These are phyloP conservation scores for Selenia dentaria DNA, from an alignment of 2,888 invertebrate species.

Conservation along the genomic window DNA sequence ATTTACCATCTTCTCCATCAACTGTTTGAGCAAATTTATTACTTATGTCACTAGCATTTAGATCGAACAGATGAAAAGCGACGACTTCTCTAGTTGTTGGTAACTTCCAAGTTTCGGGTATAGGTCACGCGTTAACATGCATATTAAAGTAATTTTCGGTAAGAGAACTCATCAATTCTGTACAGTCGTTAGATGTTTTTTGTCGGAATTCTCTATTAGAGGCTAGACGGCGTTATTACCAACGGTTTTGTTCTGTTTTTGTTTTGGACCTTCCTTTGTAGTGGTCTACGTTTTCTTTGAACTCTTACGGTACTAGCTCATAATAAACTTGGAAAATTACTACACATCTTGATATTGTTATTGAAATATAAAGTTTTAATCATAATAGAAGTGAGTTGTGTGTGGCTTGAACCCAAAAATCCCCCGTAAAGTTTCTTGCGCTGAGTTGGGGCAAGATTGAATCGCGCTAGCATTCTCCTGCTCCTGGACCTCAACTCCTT, in stretches of 20 bases:
- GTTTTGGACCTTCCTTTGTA: constrained; percentile 3
- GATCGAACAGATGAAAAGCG: constrained; percentile 14
- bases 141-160: constrained; percentile 63
- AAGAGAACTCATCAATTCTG: constrained; percentile 64
- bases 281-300: constrained; percentile 16
- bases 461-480: no score
- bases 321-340: background rate
- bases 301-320: constrained; percentile 14
- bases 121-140: constrained; percentile 48
- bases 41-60: constrained; percentile 37
- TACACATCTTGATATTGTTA: constrained; percentile 1
- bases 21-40: constrained; percentile 35
- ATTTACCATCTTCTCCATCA: constrained; percentile 32
- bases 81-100: constrained; percentile 10
- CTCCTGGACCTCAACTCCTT: no score
- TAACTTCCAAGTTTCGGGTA: constrained; percentile 25
- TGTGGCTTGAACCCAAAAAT: no score
- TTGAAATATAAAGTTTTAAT: background rate
- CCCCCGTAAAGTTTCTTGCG: no score
- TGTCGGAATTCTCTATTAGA: constrained; percentile 49
- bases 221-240: constrained; percentile 52
- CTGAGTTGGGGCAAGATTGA: no score
- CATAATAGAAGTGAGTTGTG: no score
- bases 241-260: constrained; percentile 19
- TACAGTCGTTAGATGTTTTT: constrained; percentile 52